Conservation (phyloP, 2,888 invertebrate species). For the Hermodice carunculata region DNA sequence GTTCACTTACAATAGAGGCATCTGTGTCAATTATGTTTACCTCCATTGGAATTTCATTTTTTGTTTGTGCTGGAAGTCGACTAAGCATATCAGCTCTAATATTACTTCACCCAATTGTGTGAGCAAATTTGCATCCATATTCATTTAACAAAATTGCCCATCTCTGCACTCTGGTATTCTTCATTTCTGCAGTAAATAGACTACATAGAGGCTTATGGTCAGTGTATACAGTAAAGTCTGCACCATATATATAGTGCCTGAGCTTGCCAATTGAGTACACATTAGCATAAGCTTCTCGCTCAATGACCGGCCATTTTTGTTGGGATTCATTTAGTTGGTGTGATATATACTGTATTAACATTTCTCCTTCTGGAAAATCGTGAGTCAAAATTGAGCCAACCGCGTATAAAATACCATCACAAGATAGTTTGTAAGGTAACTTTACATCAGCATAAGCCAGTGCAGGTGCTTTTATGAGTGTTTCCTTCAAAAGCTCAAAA, state of each 20-base stretch:
- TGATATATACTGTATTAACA: not conserved
- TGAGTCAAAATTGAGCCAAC: too few species aligned
- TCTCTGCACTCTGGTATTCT: not conserved
- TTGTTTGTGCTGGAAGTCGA: not conserved
- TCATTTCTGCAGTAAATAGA: not conserved
- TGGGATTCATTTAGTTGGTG: not conserved
- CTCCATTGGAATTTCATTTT: too few species aligned
- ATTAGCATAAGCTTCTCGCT: constrained; percentile 2
- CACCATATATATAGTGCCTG: constrained; percentile 1
- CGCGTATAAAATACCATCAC: too few species aligned
- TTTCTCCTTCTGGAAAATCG: too few species aligned
- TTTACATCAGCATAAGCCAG: too few species aligned
- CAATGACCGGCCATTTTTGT: not conserved
- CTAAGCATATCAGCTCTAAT: not conserved
- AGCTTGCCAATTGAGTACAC: not conserved
- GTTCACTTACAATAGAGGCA: too few species aligned
- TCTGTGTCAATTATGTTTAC: too few species aligned
- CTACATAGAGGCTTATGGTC: not conserved
- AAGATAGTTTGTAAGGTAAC: too few species aligned
- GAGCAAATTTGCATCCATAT: not conserved
- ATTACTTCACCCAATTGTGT: not conserved
- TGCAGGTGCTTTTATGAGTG: too few species aligned
- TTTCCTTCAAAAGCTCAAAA: too few species aligned
- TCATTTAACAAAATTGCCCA: constrained; percentile 6
- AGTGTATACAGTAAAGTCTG: not conserved